Percentiles rank a stretch among this genome's conserved stretches.
These are phyloP conservation scores for Craterocephalus amniculus DNA, from an alignment of 2,797 vertebrate genomes.

Conservation along the genomic window DNA sequence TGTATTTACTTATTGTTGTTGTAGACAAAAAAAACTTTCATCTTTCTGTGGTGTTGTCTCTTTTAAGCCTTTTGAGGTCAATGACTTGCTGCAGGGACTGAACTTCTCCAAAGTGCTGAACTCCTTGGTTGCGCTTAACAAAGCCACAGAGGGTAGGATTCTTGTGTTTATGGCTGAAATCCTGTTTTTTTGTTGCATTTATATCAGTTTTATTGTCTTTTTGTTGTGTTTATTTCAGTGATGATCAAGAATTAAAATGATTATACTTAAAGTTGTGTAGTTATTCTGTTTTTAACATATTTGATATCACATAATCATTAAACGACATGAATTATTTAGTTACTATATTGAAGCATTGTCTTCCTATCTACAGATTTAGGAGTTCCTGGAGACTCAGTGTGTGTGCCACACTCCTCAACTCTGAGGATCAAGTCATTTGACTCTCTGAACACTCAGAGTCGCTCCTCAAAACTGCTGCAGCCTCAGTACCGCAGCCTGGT, in stretches of 20 bases:
- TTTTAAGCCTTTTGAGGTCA: slow-evolving; percentile 93
- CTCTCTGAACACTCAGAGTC: slow-evolving; percentile 90
- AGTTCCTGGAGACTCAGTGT: slow-evolving; percentile 88
- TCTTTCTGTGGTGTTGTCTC: background rate
- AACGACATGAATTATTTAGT: background rate
- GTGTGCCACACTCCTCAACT: slow-evolving; percentile 84
- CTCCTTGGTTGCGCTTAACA: slow-evolving; percentile 93
- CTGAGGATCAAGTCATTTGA: slow-evolving; percentile 95
- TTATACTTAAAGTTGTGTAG: background rate
- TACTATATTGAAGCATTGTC: background rate
- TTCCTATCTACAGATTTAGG: slow-evolving; percentile 83
- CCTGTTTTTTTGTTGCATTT: background rate
- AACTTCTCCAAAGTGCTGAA: slow-evolving; percentile 95
- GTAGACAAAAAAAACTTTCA: background rate
- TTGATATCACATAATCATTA: too few species aligned
- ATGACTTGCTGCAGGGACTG: slow-evolving; percentile 93
- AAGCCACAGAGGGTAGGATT: slow-evolving; percentile 92
- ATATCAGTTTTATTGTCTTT: background rate
- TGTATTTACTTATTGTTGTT: background rate
- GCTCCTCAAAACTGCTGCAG: slow-evolving; percentile 91
- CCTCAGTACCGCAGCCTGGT: slow-evolving; percentile 94
- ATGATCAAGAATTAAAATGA: background rate
- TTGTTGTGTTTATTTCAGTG: background rate
- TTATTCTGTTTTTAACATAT: background rate
- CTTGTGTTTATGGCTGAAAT: background rate